Base-by-base conservation (phyloP, 2,888 invertebrate genomes). In the Eristalis arbustorum region DNA sequence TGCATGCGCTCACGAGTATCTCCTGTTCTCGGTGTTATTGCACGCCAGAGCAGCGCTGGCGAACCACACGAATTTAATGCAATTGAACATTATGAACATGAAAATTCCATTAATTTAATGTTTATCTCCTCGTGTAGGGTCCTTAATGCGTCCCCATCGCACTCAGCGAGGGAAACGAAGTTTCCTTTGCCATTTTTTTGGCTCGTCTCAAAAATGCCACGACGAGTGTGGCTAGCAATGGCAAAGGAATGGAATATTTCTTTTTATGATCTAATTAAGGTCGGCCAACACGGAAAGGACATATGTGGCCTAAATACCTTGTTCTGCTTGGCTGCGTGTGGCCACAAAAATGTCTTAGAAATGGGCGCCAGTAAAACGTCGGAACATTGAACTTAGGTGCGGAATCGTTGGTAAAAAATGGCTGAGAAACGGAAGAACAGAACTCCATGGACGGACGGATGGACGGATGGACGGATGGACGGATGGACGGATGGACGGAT, bases 1-100 rank as follows among this genome's bases (percentile, higher is more conserved):
- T 18, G 73, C 73, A 73, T 73, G 73, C 59, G 67, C 59, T 42
- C 18, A 18, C 31, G 31, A n/a, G 28, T 64, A 28, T 28, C 42
- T 71, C 28, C 10, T 69, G 25, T 18, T 18, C 49, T 18, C 8
- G n/a, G 18, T 49, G 18, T 8, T 49, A 59, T 71, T 57, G 64
- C 69, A 57, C 13, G 59, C 8, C 28, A 18, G n/a, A 71, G 59
- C 42, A 13, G 37, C 49, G 42, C 31, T 73, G 67, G 72, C 37
- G 37, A 34, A 62, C 23, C 37, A 64, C 40, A 72, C 62, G 73
- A 63, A 68, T 80, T 80, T 74, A 68, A 80, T 80, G 91, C 91
- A 91, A 91, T 91, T 90, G 90, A 31, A 91, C 91, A 91, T 91
- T 90, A 90, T 91, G 90, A 90, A 90, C 90, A 90, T 90, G 90